A percentile compares a stretch with the other conserved stretches of the same genome.
These are phyloP conservation scores for Ennomos erosarius DNA, from an alignment of 2,888 invertebrate genomes.

Conservation along the genomic window DNA sequence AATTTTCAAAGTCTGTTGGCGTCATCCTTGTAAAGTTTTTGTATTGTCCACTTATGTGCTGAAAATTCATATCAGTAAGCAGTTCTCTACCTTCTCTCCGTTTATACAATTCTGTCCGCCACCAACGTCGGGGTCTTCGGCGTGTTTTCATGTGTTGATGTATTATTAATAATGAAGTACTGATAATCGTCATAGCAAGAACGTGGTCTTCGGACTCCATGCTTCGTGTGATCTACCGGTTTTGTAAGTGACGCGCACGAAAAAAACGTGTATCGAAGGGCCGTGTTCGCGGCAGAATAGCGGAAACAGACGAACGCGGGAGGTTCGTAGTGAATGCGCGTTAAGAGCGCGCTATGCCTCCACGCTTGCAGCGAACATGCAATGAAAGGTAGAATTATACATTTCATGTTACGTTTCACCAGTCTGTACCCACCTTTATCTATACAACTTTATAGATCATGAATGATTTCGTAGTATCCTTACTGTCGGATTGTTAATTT, in stretches of 20 bases:
- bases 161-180: slow-evolving; percentile 34
- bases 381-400: slow-evolving; percentile 19
- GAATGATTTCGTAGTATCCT: too few species aligned
- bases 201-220: slow-evolving; percentile 20
- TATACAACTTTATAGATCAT: too few species aligned
- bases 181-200: slow-evolving; percentile 29
- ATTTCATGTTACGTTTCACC: too few species aligned
- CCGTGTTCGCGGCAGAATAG: slow-evolving; percentile 8
- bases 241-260: too few species aligned
- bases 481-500: too few species aligned
- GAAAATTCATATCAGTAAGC: slow-evolving; percentile 33
- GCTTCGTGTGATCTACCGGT: too few species aligned
- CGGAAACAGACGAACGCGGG: slow-evolving; percentile 17
- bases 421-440: too few species aligned
- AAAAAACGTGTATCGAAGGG: too few species aligned
- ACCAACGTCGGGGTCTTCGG: slow-evolving; percentile 33
- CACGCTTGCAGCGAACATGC: slow-evolving; percentile 32
- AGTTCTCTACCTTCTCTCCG: slow-evolving; percentile 30
- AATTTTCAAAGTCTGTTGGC: slow-evolving; percentile 29
- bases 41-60: slow-evolving; percentile 26
- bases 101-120: slow-evolving; percentile 41
- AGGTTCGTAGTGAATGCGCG: slow-evolving; percentile 21
- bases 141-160: slow-evolving; percentile 33
- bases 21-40: slow-evolving; percentile 13
- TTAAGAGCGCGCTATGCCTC: slow-evolving; percentile 28